These are phyloP conservation scores for Emberiza fucata DNA, from an alignment of 2,113 vertebrate genomes.

Conservation along the genomic window DNA sequence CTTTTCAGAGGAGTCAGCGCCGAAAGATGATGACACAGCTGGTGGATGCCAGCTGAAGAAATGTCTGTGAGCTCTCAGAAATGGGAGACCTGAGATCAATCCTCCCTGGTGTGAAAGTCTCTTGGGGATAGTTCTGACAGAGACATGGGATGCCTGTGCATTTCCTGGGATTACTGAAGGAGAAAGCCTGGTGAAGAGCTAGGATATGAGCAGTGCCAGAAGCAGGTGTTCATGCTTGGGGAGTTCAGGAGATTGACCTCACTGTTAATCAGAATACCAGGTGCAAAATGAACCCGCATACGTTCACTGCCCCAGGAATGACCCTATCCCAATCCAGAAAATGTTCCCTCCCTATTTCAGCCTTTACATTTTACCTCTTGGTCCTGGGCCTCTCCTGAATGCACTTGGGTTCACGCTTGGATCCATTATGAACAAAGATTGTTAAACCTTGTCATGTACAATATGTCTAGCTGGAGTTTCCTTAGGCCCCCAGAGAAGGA, in stretches of 20 bases:
- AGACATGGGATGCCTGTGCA: not conserved
- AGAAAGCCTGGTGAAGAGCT: not conserved
- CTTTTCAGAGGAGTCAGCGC: not conserved
- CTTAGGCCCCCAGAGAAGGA: constrained; percentile 16
- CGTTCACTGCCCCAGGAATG: constrained; percentile 47
- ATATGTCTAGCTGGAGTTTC: constrained; percentile 46
- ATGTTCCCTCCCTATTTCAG: constrained; percentile 32
- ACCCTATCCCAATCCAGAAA: constrained; percentile 56
- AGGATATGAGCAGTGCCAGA: not conserved
- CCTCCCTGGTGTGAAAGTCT: not conserved
- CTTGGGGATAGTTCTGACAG: not conserved
- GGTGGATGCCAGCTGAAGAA: not conserved
- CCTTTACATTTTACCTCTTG: constrained; percentile 25
- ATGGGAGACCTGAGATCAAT: not conserved
- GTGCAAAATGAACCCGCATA: constrained; percentile 41
- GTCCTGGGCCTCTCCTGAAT: constrained; percentile 47
- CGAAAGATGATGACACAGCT: not conserved
- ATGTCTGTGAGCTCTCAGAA: not conserved
- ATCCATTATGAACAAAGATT: constrained; percentile 40
- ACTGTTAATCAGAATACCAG: constrained; percentile 55
- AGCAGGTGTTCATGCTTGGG: constrained; percentile 29
- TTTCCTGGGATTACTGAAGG: constrained; percentile 15
- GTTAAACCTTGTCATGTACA: constrained; percentile 52
- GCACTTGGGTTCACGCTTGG: constrained; percentile 5
- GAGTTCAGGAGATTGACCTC: constrained; percentile 12